These are phyloP conservation scores for Rhinoderma darwinii DNA, from an alignment of 2,113 vertebrate species.

Conservation along the genomic window DNA sequence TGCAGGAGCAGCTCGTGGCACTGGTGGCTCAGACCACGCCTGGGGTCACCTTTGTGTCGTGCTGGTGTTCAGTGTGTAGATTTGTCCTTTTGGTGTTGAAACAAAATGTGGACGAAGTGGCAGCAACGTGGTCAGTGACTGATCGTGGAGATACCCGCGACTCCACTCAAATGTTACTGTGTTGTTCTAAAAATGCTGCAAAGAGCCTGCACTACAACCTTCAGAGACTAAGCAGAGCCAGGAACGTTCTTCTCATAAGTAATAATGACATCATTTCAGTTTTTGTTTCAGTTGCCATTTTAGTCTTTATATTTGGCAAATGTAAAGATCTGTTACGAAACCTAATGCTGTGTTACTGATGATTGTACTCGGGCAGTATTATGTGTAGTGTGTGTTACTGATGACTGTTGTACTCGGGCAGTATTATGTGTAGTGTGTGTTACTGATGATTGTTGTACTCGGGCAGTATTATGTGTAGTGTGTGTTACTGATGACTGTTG, in stretches of 20 bases:
- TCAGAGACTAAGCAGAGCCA: background rate
- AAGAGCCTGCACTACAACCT: background rate
- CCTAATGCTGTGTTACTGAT: background rate
- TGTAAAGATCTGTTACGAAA: background rate
- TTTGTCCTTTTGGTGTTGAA: slow-evolving; percentile 5
- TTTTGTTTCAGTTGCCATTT: background rate
- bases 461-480: no score
- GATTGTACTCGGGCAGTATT: no score
- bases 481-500: no score
- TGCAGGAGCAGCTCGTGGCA: background rate
- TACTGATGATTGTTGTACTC: no score
- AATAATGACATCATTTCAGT: background rate
- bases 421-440: no score
- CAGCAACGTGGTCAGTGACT: no score
- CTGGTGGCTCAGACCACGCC: background rate
- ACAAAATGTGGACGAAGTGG: background rate
- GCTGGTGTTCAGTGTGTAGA: slow-evolving; percentile 27
- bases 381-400: no score
- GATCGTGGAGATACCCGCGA: background rate
- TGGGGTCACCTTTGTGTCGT: background rate
- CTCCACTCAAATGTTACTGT: background rate
- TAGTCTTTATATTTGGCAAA: background rate
- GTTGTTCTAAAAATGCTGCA: background rate
- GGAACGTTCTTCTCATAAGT: background rate
- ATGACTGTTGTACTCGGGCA: no score